Conservation (phyloP, 1,140 invertebrate genomes). For the Aleiodes sp. region DNA sequence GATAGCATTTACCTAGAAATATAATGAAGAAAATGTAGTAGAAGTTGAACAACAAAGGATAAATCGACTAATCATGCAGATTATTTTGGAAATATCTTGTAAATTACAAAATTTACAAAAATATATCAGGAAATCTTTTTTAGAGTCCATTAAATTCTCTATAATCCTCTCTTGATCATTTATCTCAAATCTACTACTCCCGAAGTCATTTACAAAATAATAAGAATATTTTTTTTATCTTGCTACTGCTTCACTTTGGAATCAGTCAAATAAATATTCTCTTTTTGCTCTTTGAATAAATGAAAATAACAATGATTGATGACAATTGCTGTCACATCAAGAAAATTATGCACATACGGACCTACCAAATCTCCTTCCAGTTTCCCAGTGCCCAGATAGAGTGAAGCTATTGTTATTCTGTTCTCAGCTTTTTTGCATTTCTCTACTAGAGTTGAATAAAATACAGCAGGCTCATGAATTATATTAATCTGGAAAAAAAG, state of each 20-base stretch:
- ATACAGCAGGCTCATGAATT: constrained; percentile 77
- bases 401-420: constrained; percentile 88
- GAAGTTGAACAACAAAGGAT: too few species aligned
- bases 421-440: constrained; percentile 76
- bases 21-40: constrained; percentile 32
- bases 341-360: constrained; percentile 31
- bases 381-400: constrained; percentile 92
- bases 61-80: too few species aligned
- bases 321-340: not conserved
- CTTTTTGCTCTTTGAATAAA: not conserved
- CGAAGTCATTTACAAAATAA: too few species aligned
- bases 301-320: not conserved
- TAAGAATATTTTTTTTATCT: too few species aligned
- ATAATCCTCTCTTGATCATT: too few species aligned
- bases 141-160: too few species aligned
- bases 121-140: too few species aligned
- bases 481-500: constrained; percentile 69
- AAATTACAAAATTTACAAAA: too few species aligned
- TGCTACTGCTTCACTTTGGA: too few species aligned
- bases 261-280: too few species aligned
- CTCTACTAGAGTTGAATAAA: constrained; percentile 79
- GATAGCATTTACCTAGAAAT: constrained; percentile 70
- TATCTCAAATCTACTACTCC: too few species aligned
- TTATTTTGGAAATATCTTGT: constrained; percentile 4
- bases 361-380: constrained; percentile 83